Conservation (phyloP, 2,888 invertebrate genomes). For the Acanthopleura granulata region DNA sequence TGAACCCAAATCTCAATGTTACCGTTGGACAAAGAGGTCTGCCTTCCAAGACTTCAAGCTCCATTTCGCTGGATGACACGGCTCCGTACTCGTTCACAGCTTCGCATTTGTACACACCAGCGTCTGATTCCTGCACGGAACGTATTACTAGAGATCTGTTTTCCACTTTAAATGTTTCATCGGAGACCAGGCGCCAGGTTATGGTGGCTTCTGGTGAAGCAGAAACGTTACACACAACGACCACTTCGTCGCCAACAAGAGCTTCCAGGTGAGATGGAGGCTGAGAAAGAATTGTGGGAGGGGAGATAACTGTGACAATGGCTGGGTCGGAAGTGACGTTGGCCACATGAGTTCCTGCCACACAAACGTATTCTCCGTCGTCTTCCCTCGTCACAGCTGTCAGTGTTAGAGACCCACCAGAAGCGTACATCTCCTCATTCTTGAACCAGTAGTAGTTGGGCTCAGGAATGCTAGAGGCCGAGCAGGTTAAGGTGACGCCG, state of each 20-base stretch:
- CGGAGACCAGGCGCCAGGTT: not conserved
- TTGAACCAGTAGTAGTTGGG: slow-evolving; percentile 15
- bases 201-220: not conserved
- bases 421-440: not conserved
- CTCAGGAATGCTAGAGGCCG: not conserved
- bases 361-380: not conserved
- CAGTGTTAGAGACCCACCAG: not conserved
- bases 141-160: not conserved
- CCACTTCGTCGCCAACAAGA: not conserved
- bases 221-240: not conserved
- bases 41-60: not conserved
- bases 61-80: not conserved
- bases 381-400: not conserved
- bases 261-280: not conserved
- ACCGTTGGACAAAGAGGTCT: not conserved
- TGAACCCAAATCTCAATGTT: not conserved
- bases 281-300: not conserved
- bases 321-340: not conserved
- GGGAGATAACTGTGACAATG: not conserved
- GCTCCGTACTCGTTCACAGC: not conserved
- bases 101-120: slow-evolving; percentile 11
- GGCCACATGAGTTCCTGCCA: not conserved
- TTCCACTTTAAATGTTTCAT: no score
- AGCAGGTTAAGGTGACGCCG: not conserved
- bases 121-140: not conserved